Base-by-base conservation (phyloP, 2,888 invertebrate species). In the Dasysyrphus albostriatus region DNA sequence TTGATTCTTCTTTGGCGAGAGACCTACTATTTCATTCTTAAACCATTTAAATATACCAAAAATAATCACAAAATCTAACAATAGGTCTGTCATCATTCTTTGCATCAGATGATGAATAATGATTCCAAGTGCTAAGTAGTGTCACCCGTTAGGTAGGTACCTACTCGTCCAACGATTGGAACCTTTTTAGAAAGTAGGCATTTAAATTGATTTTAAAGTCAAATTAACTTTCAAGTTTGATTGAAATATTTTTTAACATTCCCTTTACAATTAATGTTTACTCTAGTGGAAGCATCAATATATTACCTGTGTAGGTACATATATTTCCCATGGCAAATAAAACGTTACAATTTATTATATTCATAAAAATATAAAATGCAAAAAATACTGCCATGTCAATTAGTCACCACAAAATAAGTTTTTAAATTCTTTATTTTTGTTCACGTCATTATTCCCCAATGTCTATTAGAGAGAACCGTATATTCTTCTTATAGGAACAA, bases 361-460 rank as follows among this genome's bases (percentile, higher is more conserved):
- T n/a, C n/a, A n/a, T n/a, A 49, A 7, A 16, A 65, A 65, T 10
- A 72, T 80, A 9, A 34, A 58, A 65, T 49, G 16, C 16, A 69
- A 8, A 2, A 24, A 32, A 47, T 76, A 19, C 51, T 72, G 73
- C 32, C 59, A 81, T 77, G 47, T 77, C 81, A 81, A 80, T 80
- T 16, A 72, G 65, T 76, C 80, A 83, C 63, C 63, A n/a, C 34
- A 32, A n/a, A 73, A 59, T 61, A 44, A 29, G 39, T 59, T 65
- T 65, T 44, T 24, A 12, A 29, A 32, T 34, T 59, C 54, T 32
- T 59, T 75, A 24, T 73, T 19, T 29, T 47, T 34, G 3, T 24
- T 44, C 14, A 59, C 65, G 47, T 56, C 61, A 70, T 69, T 73
- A 65, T 73, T 63, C 47, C 39, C 44, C 51, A 65, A 70, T 74